phyloP scores from a whole-genome alignment of 2,113 vertebrate species.

The Smithornis capensis region DNA sequence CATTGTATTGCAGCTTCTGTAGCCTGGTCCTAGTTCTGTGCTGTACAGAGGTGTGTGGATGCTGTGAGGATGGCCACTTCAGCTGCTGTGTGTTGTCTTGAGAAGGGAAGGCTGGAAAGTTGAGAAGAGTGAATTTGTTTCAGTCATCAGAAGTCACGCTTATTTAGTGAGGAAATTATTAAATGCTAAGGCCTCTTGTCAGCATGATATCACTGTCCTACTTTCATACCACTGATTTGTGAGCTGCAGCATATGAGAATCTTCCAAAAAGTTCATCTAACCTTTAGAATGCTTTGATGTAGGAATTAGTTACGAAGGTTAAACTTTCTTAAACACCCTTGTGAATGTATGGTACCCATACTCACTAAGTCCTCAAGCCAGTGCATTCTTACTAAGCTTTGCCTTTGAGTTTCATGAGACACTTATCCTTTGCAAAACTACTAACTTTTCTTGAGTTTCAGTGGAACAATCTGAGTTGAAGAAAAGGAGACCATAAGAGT shows the following conservation, averaged over 20 bases:
- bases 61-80: background rate
- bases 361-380: accelerated
- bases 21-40: background rate
- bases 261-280: background rate
- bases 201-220: background rate
- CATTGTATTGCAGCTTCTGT: background rate
- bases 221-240: background rate
- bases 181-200: background rate
- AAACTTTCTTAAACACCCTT: background rate
- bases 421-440: background rate
- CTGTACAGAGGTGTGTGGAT: accelerated
- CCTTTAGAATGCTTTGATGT: background rate
- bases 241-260: background rate
- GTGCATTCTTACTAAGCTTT: background rate
- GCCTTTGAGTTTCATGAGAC: background rate
- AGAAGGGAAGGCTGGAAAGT: background rate
- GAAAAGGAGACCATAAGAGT: background rate
- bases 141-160: background rate
- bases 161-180: background rate
- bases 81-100: accelerated
- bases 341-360: background rate
- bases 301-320: background rate
- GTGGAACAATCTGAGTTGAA: background rate
- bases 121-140: background rate
- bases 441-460: background rate